Conservation (phyloP, 2,888 invertebrate genomes). For the Charanyca ferruginea region DNA sequence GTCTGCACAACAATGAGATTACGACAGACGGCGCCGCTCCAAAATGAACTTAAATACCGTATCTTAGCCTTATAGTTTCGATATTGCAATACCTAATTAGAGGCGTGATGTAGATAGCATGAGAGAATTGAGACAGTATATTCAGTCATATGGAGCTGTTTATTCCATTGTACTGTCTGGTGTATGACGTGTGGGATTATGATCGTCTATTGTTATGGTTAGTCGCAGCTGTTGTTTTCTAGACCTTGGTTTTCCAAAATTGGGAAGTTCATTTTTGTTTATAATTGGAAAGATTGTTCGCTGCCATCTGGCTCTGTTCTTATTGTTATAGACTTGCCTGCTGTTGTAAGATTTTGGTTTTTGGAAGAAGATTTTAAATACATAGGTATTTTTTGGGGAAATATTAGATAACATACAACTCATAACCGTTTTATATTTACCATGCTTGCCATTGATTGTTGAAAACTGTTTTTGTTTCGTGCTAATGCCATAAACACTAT, state of each 20-base stretch:
- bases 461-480: background rate
- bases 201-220: conserved; percentile 31
- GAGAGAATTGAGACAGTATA: conserved; percentile 47
- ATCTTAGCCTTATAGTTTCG: conserved; percentile 55
- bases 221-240: background rate
- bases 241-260: conserved; percentile 21
- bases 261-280: background rate
- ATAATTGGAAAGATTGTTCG: background rate
- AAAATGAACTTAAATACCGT: conserved; percentile 56
- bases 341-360: too few relatives aligned
- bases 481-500: background rate
- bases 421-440: too few relatives aligned
- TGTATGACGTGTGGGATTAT: conserved; percentile 30
- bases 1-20: conserved; percentile 64
- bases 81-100: conserved; percentile 63
- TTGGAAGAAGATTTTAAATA: too few relatives aligned
- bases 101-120: conserved; percentile 60
- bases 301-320: background rate
- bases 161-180: conserved; percentile 43
- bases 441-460: background rate
- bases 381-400: too few relatives aligned
- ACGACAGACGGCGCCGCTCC: conserved; percentile 35
- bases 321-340: background rate
- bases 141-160: conserved; percentile 17
- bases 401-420: too few relatives aligned